phyloP scores from a whole-genome alignment of 2,797 vertebrate species.

The Characodon lateralis region DNA sequence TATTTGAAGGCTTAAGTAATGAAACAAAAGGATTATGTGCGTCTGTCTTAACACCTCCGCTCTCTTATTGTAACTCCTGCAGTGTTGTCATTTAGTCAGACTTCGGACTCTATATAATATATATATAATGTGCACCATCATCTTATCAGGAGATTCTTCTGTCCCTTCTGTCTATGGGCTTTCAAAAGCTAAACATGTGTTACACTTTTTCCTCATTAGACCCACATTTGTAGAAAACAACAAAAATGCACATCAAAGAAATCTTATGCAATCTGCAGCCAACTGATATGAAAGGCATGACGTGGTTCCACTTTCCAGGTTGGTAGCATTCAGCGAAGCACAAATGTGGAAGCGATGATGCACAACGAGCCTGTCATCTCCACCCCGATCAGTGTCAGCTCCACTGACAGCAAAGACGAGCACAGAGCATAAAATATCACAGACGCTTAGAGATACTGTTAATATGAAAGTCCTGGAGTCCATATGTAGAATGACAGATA shows the following conservation, averaged over 20 bases:
- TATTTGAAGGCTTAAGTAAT: slow-evolving; percentile 38
- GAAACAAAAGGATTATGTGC: slow-evolving; percentile 44
- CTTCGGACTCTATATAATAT: slow-evolving; percentile 29
- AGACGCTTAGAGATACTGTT: slow-evolving; percentile 14
- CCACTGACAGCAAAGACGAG: slow-evolving; percentile 61
- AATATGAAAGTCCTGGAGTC: slow-evolving; percentile 31
- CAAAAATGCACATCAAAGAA: slow-evolving; percentile 1
- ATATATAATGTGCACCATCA: slow-evolving; percentile 9
- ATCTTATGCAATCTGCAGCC: not conserved
- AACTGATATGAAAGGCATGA: slow-evolving; percentile 36
- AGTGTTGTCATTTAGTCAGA: slow-evolving; percentile 57
- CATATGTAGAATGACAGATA: not conserved
- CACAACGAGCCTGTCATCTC: slow-evolving; percentile 47
- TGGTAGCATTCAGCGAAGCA: slow-evolving; percentile 35
- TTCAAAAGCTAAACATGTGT: slow-evolving; percentile 4
- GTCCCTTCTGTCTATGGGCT: slow-evolving; percentile 14
- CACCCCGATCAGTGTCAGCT: slow-evolving; percentile 63
- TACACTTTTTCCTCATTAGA: not conserved
- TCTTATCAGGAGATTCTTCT: not conserved
- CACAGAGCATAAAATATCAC: slow-evolving; percentile 66
- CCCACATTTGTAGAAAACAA: slow-evolving; percentile 24
- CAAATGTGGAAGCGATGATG: slow-evolving; percentile 38
- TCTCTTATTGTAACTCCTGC: slow-evolving; percentile 56
- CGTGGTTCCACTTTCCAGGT: slow-evolving; percentile 34
- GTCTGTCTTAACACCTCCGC: slow-evolving; percentile 60